Percentiles rank a stretch among this genome's conserved stretches.
Evolutionary conservation across 2,888 invertebrate genomes (phyloP).

Genomic region (Orthonychiurus folsomi): DNA sequence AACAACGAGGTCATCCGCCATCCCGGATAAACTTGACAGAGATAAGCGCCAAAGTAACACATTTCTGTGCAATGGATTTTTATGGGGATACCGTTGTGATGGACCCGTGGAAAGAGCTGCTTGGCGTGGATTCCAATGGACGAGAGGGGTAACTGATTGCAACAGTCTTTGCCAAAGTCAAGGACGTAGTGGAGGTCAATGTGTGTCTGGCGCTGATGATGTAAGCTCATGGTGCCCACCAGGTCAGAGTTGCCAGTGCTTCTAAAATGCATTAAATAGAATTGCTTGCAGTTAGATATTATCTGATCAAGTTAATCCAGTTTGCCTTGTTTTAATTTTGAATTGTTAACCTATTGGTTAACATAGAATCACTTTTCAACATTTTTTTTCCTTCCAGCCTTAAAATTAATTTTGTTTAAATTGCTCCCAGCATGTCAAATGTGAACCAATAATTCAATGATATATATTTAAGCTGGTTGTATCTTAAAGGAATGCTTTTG

Average conservation of each 20-base stretch:
- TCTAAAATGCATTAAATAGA: too few species aligned
- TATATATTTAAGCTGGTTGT: too few species aligned
- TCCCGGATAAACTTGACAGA: neutral
- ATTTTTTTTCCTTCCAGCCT: too few species aligned
- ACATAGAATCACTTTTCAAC: too few species aligned
- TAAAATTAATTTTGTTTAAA: too few species aligned
- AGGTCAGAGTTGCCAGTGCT: neutral
- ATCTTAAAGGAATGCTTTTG: too few species aligned
- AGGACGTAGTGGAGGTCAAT: neutral
- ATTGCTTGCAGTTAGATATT: too few species aligned
- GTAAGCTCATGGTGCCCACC: conserved; percentile 3
- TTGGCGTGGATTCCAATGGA: neutral
- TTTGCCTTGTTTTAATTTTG: too few species aligned
- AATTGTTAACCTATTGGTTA: too few species aligned
- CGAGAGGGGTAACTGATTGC: conserved; percentile 3
- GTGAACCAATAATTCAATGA: too few species aligned
- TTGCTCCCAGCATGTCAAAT: too few species aligned
- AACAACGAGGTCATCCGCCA: neutral
- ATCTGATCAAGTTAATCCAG: too few species aligned
- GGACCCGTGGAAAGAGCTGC: neutral
- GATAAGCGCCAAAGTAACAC: conserved; percentile 1
- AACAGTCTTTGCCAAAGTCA: conserved; percentile 3
- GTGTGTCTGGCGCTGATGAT: neutral
- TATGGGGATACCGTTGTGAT: neutral
- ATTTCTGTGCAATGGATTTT: neutral